phyloP scores from a whole-genome alignment of 2,888 invertebrate species.

The Apamea monoglypha region DNA sequence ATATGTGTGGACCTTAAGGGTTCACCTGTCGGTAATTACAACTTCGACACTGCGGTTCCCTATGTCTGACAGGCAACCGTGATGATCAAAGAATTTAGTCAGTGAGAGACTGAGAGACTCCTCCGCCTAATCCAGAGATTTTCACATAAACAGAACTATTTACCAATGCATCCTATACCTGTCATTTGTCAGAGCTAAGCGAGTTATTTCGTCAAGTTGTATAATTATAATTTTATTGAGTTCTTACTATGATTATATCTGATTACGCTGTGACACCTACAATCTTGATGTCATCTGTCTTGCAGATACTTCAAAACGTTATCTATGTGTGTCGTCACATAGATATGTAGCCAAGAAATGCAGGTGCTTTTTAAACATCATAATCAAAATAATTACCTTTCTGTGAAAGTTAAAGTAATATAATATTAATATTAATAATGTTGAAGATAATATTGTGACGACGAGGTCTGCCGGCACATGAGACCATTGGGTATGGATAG shows the following conservation, averaged over 20 bases:
- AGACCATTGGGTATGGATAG: background rate
- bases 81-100: background rate
- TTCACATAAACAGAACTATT: too few relatives aligned
- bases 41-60: background rate
- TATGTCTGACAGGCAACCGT: background rate
- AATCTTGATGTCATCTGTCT: conserved; percentile 30
- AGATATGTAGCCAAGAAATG: conserved; percentile 23
- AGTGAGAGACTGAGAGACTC: background rate
- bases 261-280: background rate
- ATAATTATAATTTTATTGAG: conserved; percentile 2
- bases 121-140: too few relatives aligned
- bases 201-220: background rate
- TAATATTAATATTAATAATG: background rate
- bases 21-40: background rate
- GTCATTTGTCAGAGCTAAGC: background rate
- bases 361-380: conserved; percentile 27
- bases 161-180: background rate
- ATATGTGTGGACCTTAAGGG: too few relatives aligned
- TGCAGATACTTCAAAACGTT: conserved; percentile 42
- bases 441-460: background rate
- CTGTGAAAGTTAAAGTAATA: background rate
- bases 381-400: conserved; percentile 3
- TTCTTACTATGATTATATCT: conserved; percentile 32
- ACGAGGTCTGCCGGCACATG: background rate
- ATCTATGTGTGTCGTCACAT: conserved; percentile 44